A percentile compares a stretch with the other conserved stretches of the same genome.
These are phyloP conservation scores for Cremastinae sp. DNA, from an alignment of 2,888 invertebrate species.

Conservation along the genomic window DNA sequence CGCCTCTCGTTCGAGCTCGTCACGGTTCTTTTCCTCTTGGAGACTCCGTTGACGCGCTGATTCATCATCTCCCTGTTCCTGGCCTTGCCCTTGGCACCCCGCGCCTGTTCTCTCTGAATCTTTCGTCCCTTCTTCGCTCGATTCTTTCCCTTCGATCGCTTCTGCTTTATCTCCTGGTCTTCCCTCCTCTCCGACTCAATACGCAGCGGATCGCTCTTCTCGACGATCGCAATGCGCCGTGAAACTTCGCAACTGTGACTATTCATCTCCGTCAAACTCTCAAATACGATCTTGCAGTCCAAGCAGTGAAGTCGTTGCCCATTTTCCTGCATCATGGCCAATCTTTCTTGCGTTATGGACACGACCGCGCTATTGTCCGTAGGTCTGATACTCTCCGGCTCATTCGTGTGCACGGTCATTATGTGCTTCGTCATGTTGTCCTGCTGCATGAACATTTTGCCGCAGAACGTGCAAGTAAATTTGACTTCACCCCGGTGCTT, in stretches of 20 bases:
- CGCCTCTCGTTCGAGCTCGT: constrained; percentile 13
- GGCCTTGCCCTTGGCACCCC: constrained; percentile 6
- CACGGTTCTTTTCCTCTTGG: constrained; percentile 36
- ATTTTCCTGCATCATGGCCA: constrained; percentile 1
- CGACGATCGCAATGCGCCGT: constrained; percentile 36
- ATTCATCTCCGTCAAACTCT: constrained; percentile 43
- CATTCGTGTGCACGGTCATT: constrained; percentile 66
- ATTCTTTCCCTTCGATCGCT: constrained; percentile 34
- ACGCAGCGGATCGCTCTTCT: constrained; percentile 25
- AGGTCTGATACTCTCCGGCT: too few species aligned
- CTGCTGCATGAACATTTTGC: constrained; percentile 70
- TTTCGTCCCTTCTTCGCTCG: constrained; percentile 29
- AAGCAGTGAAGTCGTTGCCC: constrained; percentile 43
- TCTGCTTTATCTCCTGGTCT: constrained; percentile 51
- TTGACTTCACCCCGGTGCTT: constrained; percentile 72
- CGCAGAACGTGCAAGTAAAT: constrained; percentile 72
- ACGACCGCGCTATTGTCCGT: constrained; percentile 7
- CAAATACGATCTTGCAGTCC: constrained; percentile 46
- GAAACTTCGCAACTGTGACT: constrained; percentile 49
- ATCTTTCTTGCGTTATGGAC: constrained; percentile 6
- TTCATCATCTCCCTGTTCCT: background rate
- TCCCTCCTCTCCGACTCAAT: constrained; percentile 38
- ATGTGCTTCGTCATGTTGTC: constrained; percentile 73
- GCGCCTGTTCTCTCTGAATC: background rate
- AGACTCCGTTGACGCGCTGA: constrained; percentile 20